Evolutionary conservation across 2,113 vertebrate species (phyloP).

Genomic region (Tychaedon coryphoeus): DNA sequence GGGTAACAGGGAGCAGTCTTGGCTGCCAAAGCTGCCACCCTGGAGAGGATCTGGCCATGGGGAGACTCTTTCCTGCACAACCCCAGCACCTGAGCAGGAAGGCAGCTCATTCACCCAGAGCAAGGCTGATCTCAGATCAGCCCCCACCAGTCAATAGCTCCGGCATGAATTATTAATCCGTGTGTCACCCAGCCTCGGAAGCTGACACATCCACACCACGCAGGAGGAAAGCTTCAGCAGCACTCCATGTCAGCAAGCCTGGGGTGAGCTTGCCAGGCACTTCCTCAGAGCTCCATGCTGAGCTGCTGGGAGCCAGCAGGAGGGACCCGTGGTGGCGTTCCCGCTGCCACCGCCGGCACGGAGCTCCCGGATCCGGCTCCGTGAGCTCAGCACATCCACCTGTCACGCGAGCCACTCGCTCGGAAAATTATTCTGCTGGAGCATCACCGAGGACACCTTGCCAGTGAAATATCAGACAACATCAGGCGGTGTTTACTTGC

Average conservation of each 20-base stretch:
- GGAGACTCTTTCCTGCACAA: neutral
- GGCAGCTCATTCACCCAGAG: neutral
- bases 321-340: neutral
- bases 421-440: conserved; percentile 67
- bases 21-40: neutral
- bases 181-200: neutral
- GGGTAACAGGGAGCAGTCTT: neutral
- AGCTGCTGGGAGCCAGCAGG: neutral
- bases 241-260: neutral
- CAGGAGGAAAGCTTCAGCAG: neutral
- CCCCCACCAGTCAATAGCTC: neutral
- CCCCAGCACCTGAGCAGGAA: neutral
- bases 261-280: neutral
- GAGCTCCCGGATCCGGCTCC: neutral
- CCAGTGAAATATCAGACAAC: conserved; percentile 64
- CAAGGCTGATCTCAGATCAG: neutral
- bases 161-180: conserved; percentile 42
- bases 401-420: conserved; percentile 42
- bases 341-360: neutral
- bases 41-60: neutral
- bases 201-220: neutral
- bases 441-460: conserved; percentile 58
- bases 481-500: conserved; percentile 53
- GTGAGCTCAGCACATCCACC: conserved; percentile 46
- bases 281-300: neutral